Evolutionary conservation across 2,888 invertebrate species (phyloP), one percentile per base, ranked within the genome.

Genomic region (Trissolcus brochymenae): DNA sequence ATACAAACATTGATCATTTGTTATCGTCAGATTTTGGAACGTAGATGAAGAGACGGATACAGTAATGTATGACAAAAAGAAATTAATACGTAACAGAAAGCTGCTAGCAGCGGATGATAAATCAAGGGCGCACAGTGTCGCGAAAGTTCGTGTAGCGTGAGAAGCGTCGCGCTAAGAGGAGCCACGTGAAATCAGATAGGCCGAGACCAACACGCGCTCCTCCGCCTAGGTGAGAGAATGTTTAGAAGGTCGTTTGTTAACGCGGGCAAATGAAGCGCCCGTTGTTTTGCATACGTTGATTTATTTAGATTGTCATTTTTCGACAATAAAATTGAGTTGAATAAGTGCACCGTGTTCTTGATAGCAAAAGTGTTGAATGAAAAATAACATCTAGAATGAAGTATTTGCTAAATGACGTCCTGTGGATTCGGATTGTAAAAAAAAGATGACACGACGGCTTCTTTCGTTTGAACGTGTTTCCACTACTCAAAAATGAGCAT

Each of bases 231-330:
- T 71, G 67, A 67, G 73, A 76, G 66, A 68, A 79, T 73, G 76
- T 70, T 70, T 68, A 75, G 75, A 70, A 72, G 74, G 73, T 73
- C 79, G 76, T 79, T 76, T 76, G 66, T 79, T 76, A 76, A 79
- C 79, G 73, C 76, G 68, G 66, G 73, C 56, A 76, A 76, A 79
- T 70, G 60, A 79, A 66, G 79, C 66, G 73, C 65, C 68, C 54
- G 57, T 70, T 66, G 56, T 43, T 72, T 76, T 68, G 75, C 67
- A 67, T 68, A 75, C 67, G 65, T 56, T 72, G 55, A 79, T 75
- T 75, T 75, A 68, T 75, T 65, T 75, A 50, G 46, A 61, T 66
- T 62, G 75, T 75, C 67, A 71, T 71, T 78, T 72, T 75, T 64
- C 9, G 35, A 35, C 35, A 66, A 66, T 35, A 7, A 35, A 35